Conservation (phyloP, 1,140 invertebrate species). For the Bombus huntii region DNA sequence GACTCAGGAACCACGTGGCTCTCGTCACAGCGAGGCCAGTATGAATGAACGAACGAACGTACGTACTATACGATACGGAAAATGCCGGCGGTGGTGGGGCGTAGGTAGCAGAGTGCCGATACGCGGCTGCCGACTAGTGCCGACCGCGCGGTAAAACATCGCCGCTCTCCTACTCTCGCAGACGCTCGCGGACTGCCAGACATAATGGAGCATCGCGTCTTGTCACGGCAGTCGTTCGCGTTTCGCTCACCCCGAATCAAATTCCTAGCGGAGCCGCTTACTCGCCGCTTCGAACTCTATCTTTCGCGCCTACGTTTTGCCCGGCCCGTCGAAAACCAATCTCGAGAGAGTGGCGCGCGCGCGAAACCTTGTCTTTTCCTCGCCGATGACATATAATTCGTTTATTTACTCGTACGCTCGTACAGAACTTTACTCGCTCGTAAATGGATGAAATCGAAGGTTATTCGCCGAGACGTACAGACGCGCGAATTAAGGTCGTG, state of each 20-base stretch:
- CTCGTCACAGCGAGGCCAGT: slow-evolving; percentile 63
- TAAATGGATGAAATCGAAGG: neutral
- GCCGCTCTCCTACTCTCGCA: slow-evolving; percentile 64
- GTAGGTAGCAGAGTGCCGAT: slow-evolving; percentile 61
- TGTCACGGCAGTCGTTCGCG: neutral
- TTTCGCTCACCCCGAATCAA: neutral
- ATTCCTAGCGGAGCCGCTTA: too few species aligned
- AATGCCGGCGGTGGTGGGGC: slow-evolving; percentile 62
- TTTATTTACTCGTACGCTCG: too few species aligned
- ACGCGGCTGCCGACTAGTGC: slow-evolving; percentile 56
- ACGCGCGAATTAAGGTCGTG: neutral
- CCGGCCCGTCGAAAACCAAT: fast-evolving
- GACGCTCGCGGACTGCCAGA: slow-evolving; percentile 62
- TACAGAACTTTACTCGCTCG: too few species aligned
- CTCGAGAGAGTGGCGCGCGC: neutral
- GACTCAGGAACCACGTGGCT: slow-evolving; percentile 70
- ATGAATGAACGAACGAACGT: slow-evolving; percentile 73
- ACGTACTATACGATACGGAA: slow-evolving; percentile 72
- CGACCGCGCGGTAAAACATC: slow-evolving; percentile 61
- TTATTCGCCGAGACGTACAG: neutral
- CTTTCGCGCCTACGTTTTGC: fast-evolving
- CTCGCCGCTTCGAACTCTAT: neutral
- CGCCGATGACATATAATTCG: fast-evolving
- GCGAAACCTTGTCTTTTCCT: too few species aligned
- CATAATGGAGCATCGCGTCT: slow-evolving; percentile 56